Base-by-base conservation (phyloP, 2,113 vertebrate species). In the Centropus bengalensis region DNA sequence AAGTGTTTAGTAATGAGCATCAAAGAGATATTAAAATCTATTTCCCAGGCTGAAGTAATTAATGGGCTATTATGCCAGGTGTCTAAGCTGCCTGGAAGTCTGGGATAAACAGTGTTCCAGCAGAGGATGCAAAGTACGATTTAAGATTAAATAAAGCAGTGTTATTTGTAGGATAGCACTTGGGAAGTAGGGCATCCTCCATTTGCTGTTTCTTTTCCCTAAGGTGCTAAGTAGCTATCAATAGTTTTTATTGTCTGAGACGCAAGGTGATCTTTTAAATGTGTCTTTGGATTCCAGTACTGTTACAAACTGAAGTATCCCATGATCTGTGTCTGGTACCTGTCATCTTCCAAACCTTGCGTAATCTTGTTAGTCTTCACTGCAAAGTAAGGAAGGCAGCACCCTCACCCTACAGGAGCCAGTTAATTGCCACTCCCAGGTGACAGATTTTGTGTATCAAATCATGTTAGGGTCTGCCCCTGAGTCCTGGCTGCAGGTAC, bases 21-120 rank as follows among this genome's bases (percentile, higher is more conserved):
- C 64, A 68, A 64, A 94, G 51, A 89, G 77, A 90, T 81, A 95
- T 64, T 86, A 83, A 91, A 88, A 94, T 91, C 49, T 87, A 89
- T 95, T 91, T 96, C 82, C 89, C 71, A 78, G 66, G 79, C 88
- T 90, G 85, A 67, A 83, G 55, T 93, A 92, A 96, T 96, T 94
- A 89, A 90, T 96, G 95, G 68, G 73, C 60, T 86, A 40, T 90
- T 97, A 91, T 86, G 51, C 75, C 94, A 93, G 93, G 94, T 94
- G 85, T 91, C 68, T 66, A 28, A 93, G 82, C 71, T 89, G 76
- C 89, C 78, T 12, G 13, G 51, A 83, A 55, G 83, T 78, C 86
- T 96, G 78, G 67, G 68, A 55, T 85, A 94, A 93, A 78, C 45
- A 74, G 47, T 33, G 5, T 83, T 95, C 59, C 68, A 94, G 75